Base-by-base conservation (phyloP, 2,797 vertebrate species). In the Esox lucius region DNA sequence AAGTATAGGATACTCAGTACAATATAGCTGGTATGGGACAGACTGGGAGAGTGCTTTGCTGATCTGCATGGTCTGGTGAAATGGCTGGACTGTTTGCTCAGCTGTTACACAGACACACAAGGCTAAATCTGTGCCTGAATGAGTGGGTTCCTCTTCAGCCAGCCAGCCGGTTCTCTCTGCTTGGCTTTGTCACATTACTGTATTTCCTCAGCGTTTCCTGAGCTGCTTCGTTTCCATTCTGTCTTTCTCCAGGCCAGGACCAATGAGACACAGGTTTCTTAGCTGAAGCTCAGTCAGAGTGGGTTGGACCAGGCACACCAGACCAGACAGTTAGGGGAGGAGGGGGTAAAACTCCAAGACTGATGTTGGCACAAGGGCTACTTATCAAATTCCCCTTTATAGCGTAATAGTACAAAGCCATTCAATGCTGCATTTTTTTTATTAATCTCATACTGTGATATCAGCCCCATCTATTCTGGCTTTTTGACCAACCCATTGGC, bases 111-210 rank as follows among this genome's bases (percentile, higher is more conserved):
- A 78, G 39, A 16, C 80, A 66, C 67, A 74, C 33, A 17, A 28
- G 0, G 39, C 48, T 49, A 68, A 76, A 65, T 65, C 62, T 65
- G 62, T 16, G 62, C 16, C 26, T 65, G 62, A 59, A 22, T 59
- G 62, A 33, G 26, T 65, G 62, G 48, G 71, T 31, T 76, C 73
- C 70, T 75, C n/a, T 22, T 56, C 59, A 76, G 70, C 68, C 1
- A 79, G 76, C 46, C 74, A 59, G 56, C n/a, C 56, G 59, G 56
- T 75, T 76, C 12, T 65, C 24, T 33, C 19, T n/a, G n/a, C 22
- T 73, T 78, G 73, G 59, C 77, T 80, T 85, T 78, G 70, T 82
- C 81, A 73, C 46, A 81, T 78, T 76, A 73, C 75, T 74, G 73
- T 73, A 68, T 68, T 35, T 66, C 74, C 80, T 77, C 68, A 59